A percentile compares a stretch with the other conserved stretches of the same genome.
These are phyloP conservation scores for Heliothis virescens DNA, from an alignment of 1,140 invertebrate genomes.

Conservation along the genomic window DNA sequence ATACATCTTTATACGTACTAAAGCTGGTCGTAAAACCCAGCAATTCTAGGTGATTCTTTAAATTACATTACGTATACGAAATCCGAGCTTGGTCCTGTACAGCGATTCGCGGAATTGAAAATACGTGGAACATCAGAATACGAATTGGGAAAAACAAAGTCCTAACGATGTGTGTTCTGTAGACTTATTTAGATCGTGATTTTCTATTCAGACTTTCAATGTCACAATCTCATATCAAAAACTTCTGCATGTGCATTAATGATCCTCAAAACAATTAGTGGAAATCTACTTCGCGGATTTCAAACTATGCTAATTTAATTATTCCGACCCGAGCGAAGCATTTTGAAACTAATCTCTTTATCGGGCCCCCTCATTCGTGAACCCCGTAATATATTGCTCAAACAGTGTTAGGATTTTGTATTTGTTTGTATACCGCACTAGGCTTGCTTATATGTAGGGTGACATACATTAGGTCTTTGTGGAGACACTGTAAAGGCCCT, in stretches of 20 bases:
- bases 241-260: not conserved
- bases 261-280: not conserved
- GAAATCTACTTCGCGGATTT: not conserved
- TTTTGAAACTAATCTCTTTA: slow-evolving; percentile 36
- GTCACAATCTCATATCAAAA: not conserved
- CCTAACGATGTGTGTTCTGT: not conserved
- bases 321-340: not conserved
- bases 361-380: slow-evolving; percentile 14
- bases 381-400: not conserved
- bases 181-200: no score
- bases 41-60: slow-evolving; percentile 9
- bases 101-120: slow-evolving; percentile 4
- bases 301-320: slow-evolving; percentile 32
- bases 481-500: not conserved
- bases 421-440: not conserved
- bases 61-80: slow-evolving; percentile 36
- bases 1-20: no score
- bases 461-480: not conserved
- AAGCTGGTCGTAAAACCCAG: slow-evolving; percentile 10
- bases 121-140: not conserved
- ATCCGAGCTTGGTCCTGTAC: not conserved
- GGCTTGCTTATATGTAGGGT: not conserved
- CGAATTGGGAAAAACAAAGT: slow-evolving; percentile 1
- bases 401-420: not conserved
- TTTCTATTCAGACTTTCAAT: not conserved